A percentile compares a stretch with the other conserved stretches of the same genome.
Evolutionary conservation across 2,888 invertebrate species (phyloP).

Genomic region (Cryptocephalus primarius): DNA sequence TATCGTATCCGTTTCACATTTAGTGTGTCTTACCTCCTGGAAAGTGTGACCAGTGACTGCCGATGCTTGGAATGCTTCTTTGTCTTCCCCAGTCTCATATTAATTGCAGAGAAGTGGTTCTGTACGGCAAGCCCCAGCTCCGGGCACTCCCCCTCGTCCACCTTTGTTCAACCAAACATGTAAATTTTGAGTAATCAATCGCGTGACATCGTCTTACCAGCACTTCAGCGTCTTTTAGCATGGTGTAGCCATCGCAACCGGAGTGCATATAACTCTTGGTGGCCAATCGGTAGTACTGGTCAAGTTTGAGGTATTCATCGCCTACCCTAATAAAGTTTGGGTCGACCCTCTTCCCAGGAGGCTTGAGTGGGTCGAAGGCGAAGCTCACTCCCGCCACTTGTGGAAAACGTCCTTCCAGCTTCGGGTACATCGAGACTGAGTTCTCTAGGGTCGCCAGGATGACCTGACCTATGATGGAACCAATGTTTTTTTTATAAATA

Average conservation of each 20-base stretch:
- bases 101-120: slow-evolving; percentile 83
- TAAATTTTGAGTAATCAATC: no score
- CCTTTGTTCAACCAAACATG: slow-evolving; percentile 36
- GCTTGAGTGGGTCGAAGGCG: slow-evolving; percentile 61
- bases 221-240: slow-evolving; percentile 62
- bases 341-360: slow-evolving; percentile 60
- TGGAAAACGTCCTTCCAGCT: slow-evolving; percentile 79
- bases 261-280: slow-evolving; percentile 71
- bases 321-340: slow-evolving; percentile 68
- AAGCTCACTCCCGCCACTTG: slow-evolving; percentile 73
- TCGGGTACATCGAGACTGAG: slow-evolving; percentile 75
- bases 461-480: slow-evolving; percentile 41
- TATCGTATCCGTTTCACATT: no score
- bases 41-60: slow-evolving; percentile 75
- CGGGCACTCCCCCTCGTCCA: slow-evolving; percentile 77
- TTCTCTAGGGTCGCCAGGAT: slow-evolving; percentile 70
- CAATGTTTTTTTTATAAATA: no score
- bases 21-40: slow-evolving; percentile 46
- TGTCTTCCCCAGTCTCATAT: slow-evolving; percentile 62
- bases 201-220: slow-evolving; percentile 44
- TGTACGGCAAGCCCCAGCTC: slow-evolving; percentile 74
- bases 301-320: slow-evolving; percentile 64
- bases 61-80: slow-evolving; percentile 66
- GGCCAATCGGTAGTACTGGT: slow-evolving; percentile 64
- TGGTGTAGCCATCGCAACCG: slow-evolving; percentile 79